Base-by-base conservation (phyloP, 2,888 invertebrate genomes). In the Tinea pellionella region DNA sequence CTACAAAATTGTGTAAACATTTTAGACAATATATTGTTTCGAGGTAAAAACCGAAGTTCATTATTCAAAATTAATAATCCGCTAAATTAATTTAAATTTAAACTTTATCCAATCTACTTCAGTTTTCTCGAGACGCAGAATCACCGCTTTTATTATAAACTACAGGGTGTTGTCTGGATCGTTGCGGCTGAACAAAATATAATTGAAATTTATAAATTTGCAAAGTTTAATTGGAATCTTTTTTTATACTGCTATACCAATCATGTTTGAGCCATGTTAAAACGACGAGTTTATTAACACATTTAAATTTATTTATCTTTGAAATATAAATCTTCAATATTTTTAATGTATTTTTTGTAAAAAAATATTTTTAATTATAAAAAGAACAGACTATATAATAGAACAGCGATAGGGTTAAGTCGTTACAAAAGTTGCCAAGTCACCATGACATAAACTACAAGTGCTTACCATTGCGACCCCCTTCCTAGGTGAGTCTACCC, bases 21-120 rank as follows among this genome's bases (percentile, higher is more conserved):
- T 12, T 37, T 37, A 37, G 37, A 9, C 9, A 9, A 6, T 37
- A 37, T 37, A 56, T 61, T 57, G 53, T 24, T 53, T 9, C 24
- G 66, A 67, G 67, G 66, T 66, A 68, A 72, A 69, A 73, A 67
- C n/a, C 69, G 42, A 70, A 76, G 77, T 79, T 79, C 78, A 78
- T 80, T 79, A 81, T 76, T 80, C 77, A 79, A 80, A 81, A 80
- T 83, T 84, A 85, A 83, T 84, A 83, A 84, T 80, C 80, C 80
- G 74, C 73, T 73, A 80, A 84, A 86, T 85, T 80, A 79, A 85
- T 80, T 80, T 77, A 72, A 78, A 80, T 77, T 72, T 67, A 68
- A 80, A 82, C 74, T 82, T 80, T 75, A 69, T 70, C 68, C 73
- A 77, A 78, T 77, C 77, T 69, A 62, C 65, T 77, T 74, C 66